Percentiles rank a stretch among this genome's conserved stretches.
These are phyloP conservation scores for Drosophila villosipedis DNA, from an alignment of 2,888 invertebrate genomes.

Conservation along the genomic window DNA sequence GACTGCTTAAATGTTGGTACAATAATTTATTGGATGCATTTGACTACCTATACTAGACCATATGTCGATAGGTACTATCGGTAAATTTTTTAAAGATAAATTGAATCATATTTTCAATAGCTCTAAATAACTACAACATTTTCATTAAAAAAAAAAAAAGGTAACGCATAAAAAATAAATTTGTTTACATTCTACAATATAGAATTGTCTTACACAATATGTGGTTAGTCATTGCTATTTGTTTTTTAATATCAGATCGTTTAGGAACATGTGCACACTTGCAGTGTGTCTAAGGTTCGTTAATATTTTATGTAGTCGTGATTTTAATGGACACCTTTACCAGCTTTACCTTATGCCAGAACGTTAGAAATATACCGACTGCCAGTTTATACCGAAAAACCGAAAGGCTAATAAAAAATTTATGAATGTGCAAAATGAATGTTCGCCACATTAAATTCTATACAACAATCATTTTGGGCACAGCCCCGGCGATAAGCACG, in stretches of 20 bases:
- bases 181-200: background rate
- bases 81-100: background rate
- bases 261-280: background rate
- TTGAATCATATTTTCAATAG: background rate
- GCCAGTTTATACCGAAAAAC: slow-evolving; percentile 24
- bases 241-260: background rate
- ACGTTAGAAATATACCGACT: slow-evolving; percentile 13
- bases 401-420: slow-evolving; percentile 51
- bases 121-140: background rate
- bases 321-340: slow-evolving; percentile 20
- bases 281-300: slow-evolving; percentile 31
- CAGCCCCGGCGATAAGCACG: slow-evolving; percentile 60
- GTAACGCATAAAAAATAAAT: background rate
- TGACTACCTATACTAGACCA: too few species aligned
- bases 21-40: background rate
- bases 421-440: slow-evolving; percentile 48
- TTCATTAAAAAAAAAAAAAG: background rate
- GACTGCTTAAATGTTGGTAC: background rate
- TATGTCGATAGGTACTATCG: background rate
- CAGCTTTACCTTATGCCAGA: slow-evolving; percentile 14
- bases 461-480: slow-evolving; percentile 29
- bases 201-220: background rate
- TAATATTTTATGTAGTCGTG: background rate
- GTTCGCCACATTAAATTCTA: slow-evolving; percentile 33
- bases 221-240: background rate